These are phyloP conservation scores for Nebria ingens DNA, from an alignment of 1,140 invertebrate genomes.

Conservation along the genomic window DNA sequence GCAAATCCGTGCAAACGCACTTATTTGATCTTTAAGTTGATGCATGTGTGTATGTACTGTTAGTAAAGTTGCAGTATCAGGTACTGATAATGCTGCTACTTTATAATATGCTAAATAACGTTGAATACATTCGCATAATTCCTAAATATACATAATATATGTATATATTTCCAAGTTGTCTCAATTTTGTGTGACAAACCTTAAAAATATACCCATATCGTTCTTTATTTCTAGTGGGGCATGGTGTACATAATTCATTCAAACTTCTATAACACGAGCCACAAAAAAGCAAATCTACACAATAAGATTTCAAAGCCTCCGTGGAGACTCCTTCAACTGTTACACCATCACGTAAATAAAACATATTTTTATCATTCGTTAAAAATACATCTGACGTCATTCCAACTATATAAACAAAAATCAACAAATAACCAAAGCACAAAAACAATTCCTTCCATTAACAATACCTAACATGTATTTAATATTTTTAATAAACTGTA, in stretches of 20 bases:
- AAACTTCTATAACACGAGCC: slow-evolving; percentile 28
- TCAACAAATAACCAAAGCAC: not conserved
- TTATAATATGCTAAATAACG: slow-evolving; percentile 28
- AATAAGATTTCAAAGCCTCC: slow-evolving; percentile 22
- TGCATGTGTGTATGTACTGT: slow-evolving; percentile 23
- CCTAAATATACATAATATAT: slow-evolving; percentile 20
- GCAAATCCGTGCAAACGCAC: slow-evolving; percentile 26
- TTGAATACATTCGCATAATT: slow-evolving; percentile 28
- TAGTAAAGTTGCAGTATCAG: slow-evolving; percentile 23
- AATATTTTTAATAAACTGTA: slow-evolving; percentile 22
- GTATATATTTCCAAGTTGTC: not conserved
- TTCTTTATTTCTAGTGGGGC: slow-evolving; percentile 20
- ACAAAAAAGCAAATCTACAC: slow-evolving; percentile 23
- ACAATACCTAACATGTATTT: slow-evolving; percentile 27
- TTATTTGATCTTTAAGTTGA: slow-evolving; percentile 23
- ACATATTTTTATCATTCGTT: slow-evolving; percentile 18
- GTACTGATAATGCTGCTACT: slow-evolving; percentile 23
- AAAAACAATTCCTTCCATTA: slow-evolving; percentile 4
- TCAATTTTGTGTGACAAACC: slow-evolving; percentile 17
- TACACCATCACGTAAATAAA: slow-evolving; percentile 22
- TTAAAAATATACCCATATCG: slow-evolving; percentile 27
- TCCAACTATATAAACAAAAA: slow-evolving; percentile 23
- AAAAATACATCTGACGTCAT: slow-evolving; percentile 26
- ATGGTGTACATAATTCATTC: slow-evolving; percentile 21
- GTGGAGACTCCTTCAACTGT: slow-evolving; percentile 25